Percentiles rank a stretch among this genome's conserved stretches.
phyloP scores from a whole-genome alignment of 2,888 invertebrate species.

The Mythimna ferrago region DNA sequence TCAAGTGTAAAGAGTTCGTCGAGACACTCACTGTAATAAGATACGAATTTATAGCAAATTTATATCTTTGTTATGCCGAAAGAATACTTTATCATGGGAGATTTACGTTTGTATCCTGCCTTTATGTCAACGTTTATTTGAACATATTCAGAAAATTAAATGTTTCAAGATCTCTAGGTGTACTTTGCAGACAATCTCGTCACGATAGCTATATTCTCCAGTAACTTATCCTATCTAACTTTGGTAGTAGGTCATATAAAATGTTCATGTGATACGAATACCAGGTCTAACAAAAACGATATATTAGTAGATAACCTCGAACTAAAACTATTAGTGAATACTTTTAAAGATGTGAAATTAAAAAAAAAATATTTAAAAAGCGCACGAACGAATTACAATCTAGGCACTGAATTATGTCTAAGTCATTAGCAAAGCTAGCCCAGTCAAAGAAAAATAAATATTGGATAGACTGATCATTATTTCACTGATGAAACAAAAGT shows the following conservation, averaged over 20 bases:
- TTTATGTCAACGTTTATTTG: constrained; percentile 61
- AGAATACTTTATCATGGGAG: constrained; percentile 65
- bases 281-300: constrained; percentile 20
- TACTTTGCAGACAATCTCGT: constrained; percentile 42
- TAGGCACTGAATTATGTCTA: constrained; percentile 3
- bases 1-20: constrained; percentile 77
- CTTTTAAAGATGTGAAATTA: background rate
- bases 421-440: constrained; percentile 7
- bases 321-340: background rate
- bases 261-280: constrained; percentile 18
- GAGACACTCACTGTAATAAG: constrained; percentile 74
- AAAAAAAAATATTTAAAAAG: background rate
- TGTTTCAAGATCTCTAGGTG: constrained; percentile 29
- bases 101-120: constrained; percentile 50
- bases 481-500: constrained; percentile 41
- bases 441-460: constrained; percentile 21
- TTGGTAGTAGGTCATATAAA: constrained; percentile 26
- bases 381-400: background rate
- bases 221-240: constrained; percentile 46
- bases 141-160: constrained; percentile 50
- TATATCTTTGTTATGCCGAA: constrained; percentile 74
- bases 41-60: constrained; percentile 75
- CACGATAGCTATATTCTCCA: constrained; percentile 12
- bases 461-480: constrained; percentile 28
- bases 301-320: background rate